Evolutionary conservation across 1,140 invertebrate species (phyloP).

Genomic region (Argopecten irradians): DNA sequence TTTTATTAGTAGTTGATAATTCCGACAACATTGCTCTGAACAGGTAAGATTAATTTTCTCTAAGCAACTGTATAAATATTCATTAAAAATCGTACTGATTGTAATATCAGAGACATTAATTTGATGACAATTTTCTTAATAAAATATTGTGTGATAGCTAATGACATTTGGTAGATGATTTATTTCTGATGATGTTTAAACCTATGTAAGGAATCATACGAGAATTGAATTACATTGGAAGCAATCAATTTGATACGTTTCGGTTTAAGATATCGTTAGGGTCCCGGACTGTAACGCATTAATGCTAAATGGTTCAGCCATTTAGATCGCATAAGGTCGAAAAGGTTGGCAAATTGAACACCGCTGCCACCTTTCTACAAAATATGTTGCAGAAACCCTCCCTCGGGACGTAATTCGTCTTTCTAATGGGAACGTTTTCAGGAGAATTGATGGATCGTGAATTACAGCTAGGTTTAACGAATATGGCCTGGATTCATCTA

Average conservation of each 20-base stretch:
- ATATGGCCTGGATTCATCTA: not conserved
- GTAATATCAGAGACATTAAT: too few species aligned
- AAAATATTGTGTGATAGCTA: too few species aligned
- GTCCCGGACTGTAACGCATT: not conserved
- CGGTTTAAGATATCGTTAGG: not conserved
- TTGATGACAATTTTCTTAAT: too few species aligned
- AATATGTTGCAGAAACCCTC: not conserved
- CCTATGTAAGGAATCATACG: not conserved
- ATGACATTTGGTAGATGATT: too few species aligned
- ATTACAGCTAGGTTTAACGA: conserved; percentile 1
- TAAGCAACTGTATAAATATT: too few species aligned
- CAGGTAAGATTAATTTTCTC: too few species aligned
- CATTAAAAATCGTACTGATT: too few species aligned
- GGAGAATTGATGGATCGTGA: not conserved
- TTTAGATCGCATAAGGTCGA: not conserved
- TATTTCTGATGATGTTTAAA: too few species aligned
- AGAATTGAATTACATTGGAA: not conserved
- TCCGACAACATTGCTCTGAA: too few species aligned
- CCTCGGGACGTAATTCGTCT: not conserved
- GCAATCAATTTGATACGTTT: not conserved
- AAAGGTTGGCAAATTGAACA: conserved; percentile 11
- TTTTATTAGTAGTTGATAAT: too few species aligned
- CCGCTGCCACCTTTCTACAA: not conserved
- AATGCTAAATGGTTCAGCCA: not conserved
- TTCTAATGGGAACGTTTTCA: conserved; percentile 11